Evolutionary conservation across 2,797 vertebrate species (phyloP), one percentile per base, ranked within the genome.

Genomic region (Enteromius trimaculatus): DNA sequence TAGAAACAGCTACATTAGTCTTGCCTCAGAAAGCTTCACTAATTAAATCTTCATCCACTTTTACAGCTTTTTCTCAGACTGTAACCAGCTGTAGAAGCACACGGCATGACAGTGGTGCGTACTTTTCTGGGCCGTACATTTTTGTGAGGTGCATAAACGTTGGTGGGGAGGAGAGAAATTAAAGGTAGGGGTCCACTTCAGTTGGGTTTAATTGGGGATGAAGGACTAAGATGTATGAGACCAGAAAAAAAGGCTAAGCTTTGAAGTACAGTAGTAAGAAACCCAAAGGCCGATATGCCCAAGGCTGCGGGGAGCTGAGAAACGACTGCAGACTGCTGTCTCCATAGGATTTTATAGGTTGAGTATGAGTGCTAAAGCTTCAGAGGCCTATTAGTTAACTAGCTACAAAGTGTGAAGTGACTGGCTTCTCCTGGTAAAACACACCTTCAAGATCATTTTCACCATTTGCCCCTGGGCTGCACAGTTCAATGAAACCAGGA

Each of bases 391-490:
- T 90, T 80, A 84, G 88, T 91, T 90, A 91, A 92, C 88, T 88
- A 89, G 89, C 87, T 80, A 39, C 77, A 79, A 82, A 89, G 86
- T 92, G 90, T 90, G 87, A 93, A 90, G 84, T 89, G 89, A 91
- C 90, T 85, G 89, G 88, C 86, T 77, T 84, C 79, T 81, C 60
- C 77, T 51, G 76, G 42, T 72, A 77, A 86, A 85, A 79, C 74
- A 47, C 62, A 89, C 86, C 85, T 82, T 89, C 84, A 87, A 88
- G 89, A 87, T 88, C 90, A 90, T 90, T 83, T 91, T 88, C 75
- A 90, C 85, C 79, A 31, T 88, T 79, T 71, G 86, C 89, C 87
- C 83, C 77, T 42, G 87, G 86, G 86, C 82, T 76, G 81, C 55
- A 84, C 86, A 86, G 80, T 72, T 90, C 86, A 90, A 81, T 90